Evolutionary conservation across 2,797 vertebrate genomes (phyloP).

Genomic region (Capromys pilorides): DNA sequence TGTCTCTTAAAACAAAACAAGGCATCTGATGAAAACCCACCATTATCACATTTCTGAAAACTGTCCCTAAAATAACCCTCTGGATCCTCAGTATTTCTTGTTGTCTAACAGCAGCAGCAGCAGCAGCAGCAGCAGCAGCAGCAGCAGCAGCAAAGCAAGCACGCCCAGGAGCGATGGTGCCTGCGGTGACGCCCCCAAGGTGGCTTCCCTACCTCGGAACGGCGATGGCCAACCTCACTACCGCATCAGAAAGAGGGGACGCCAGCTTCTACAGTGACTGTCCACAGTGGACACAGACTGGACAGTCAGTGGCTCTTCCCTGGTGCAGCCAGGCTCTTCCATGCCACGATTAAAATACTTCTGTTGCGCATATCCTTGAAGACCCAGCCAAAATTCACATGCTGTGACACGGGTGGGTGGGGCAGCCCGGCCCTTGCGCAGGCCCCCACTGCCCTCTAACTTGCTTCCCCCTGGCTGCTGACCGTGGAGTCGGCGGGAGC

Average conservation of each 20-base stretch:
- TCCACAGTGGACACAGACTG: constrained; percentile 2
- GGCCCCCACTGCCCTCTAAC: not conserved
- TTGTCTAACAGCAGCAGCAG: constrained; percentile 11
- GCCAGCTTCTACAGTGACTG: not conserved
- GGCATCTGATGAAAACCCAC: constrained; percentile 48
- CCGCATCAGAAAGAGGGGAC: not conserved
- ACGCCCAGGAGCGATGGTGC: not conserved
- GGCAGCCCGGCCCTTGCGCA: too few relatives aligned
- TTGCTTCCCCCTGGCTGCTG: not conserved
- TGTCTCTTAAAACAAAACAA: not conserved
- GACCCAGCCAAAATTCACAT: not conserved
- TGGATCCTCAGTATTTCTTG: constrained; percentile 13
- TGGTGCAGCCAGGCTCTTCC: not conserved
- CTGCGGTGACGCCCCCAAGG: not conserved
- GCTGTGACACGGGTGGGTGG: too few relatives aligned
- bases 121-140: not conserved
- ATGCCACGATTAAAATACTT: constrained; percentile 38
- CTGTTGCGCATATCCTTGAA: constrained; percentile 43
- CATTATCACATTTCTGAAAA: constrained; percentile 54
- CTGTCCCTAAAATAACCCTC: not conserved
- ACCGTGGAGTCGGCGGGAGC: not conserved
- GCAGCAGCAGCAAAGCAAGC: not conserved
- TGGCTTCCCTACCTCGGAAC: not conserved
- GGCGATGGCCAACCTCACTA: not conserved
- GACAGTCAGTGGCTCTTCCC: not conserved